Conservation (phyloP, 2,888 invertebrate genomes). For the Brachycybe producta region DNA sequence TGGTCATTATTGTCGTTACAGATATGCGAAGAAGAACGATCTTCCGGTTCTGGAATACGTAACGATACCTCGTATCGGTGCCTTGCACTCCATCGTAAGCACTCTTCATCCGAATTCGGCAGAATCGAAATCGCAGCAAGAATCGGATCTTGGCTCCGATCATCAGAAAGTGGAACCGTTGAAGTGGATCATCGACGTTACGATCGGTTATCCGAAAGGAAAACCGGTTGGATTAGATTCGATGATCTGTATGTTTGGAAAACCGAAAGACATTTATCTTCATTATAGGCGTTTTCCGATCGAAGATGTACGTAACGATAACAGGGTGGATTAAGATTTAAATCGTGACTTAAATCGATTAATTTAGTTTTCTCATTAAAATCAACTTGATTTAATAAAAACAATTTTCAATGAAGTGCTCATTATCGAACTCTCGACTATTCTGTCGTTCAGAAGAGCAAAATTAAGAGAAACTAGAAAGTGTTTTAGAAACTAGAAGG, state of each 20-base stretch:
- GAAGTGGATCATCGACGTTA: slow-evolving; percentile 79
- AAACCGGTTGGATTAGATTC: slow-evolving; percentile 64
- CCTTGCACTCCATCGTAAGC: slow-evolving; percentile 71
- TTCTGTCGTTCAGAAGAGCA: no score
- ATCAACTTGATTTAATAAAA: no score
- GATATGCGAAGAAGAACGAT: slow-evolving; percentile 69
- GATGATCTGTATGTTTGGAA: slow-evolving; percentile 52
- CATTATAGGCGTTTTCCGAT: slow-evolving; percentile 66
- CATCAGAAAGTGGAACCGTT: slow-evolving; percentile 34
- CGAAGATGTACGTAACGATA: slow-evolving; percentile 43
- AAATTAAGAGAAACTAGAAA: no score
- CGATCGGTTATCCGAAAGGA: slow-evolving; percentile 79
- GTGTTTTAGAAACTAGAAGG: no score
- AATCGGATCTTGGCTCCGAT: no score
- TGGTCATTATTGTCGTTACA: slow-evolving; percentile 27
- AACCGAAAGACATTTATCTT: slow-evolving; percentile 59
- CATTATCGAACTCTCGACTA: no score
- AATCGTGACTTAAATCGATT: no score
- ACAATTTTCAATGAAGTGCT: no score
- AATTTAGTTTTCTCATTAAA: no score
- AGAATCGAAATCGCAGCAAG: slow-evolving; percentile 20
- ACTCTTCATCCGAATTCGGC: slow-evolving; percentile 48
- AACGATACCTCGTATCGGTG: slow-evolving; percentile 78
- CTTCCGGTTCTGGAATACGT: slow-evolving; percentile 74
- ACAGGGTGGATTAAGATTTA: no score